Percentiles rank a stretch among this genome's conserved stretches.
phyloP scores from a whole-genome alignment of 1,140 invertebrate species.

The Cherax destructor region DNA sequence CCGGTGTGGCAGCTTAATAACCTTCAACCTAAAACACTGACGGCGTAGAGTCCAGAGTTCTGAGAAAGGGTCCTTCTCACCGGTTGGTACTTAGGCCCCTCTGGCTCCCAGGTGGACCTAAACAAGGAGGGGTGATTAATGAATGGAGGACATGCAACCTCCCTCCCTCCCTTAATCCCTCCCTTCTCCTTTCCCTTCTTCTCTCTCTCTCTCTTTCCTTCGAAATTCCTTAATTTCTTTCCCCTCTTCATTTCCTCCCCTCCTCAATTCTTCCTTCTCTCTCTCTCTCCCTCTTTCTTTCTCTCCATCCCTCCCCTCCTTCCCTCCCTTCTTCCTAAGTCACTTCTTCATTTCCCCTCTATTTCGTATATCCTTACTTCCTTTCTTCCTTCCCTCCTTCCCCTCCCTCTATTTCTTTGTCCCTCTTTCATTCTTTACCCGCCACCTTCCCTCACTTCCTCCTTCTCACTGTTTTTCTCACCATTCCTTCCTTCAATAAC shows the following conservation, averaged over 20 bases:
- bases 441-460: not conserved
- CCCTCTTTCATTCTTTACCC: not conserved
- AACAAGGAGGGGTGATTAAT: constrained; percentile 67
- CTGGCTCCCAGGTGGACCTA: constrained; percentile 36
- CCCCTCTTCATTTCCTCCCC: not conserved
- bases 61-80: no score
- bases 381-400: not conserved
- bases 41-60: not conserved
- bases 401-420: not conserved
- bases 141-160: constrained; percentile 61
- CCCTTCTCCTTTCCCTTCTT: not conserved
- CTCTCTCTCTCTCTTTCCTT: not conserved
- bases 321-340: not conserved
- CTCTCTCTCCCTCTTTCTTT: not conserved
- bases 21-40: no score
- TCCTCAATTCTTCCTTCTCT: not conserved
- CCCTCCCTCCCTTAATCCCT: not conserved
- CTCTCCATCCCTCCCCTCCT: not conserved
- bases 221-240: not conserved
- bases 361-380: not conserved
- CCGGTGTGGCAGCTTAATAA: not conserved
- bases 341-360: not conserved
- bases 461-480: not conserved
- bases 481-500: not conserved
- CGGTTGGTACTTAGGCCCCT: constrained; percentile 15